Conservation (phyloP, 2,113 vertebrate genomes). For the Pampusana beccarii region DNA sequence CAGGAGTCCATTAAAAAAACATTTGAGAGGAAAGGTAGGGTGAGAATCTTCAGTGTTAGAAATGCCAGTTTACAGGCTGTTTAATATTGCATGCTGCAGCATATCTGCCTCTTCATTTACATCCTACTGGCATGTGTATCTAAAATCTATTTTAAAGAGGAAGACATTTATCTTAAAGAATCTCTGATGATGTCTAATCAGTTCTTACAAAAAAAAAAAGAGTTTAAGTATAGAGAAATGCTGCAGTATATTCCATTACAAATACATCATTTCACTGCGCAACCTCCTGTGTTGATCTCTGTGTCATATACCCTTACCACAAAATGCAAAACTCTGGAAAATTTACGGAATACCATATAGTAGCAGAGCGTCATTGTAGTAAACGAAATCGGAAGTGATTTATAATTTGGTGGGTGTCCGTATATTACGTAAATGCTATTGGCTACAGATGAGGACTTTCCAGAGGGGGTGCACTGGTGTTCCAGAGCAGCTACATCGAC, state of each 20-base stretch:
- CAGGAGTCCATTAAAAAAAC: not conserved
- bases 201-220: not conserved
- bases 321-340: not conserved
- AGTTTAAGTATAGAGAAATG: not conserved
- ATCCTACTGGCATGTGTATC: not conserved
- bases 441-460: not conserved
- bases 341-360: not conserved
- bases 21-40: not conserved
- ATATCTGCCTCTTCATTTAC: not conserved
- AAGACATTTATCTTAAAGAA: not conserved
- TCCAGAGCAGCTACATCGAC: not conserved
- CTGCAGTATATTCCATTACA: not conserved
- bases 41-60: not conserved
- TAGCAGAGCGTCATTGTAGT: not conserved
- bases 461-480: not conserved
- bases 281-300: not conserved
- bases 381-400: not conserved
- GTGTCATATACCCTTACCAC: not conserved
- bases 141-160: not conserved
- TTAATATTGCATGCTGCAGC: not conserved
- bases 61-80: not conserved
- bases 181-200: not conserved
- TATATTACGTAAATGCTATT: not conserved
- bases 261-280: not conserved
- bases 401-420: not conserved